Conservation (phyloP, 2,888 invertebrate species). For the Apamea crenata region DNA sequence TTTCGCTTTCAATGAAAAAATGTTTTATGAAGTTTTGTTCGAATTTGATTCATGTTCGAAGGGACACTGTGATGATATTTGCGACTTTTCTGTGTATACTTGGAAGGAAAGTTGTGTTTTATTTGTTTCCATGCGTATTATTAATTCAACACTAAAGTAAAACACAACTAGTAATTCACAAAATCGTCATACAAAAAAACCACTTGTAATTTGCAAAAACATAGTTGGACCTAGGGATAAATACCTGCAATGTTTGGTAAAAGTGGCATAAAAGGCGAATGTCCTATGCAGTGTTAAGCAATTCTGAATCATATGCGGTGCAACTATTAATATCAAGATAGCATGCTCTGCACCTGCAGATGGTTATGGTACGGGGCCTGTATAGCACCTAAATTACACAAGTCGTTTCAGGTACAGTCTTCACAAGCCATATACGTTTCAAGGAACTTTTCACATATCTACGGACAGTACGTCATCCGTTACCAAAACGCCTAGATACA, state of each 20-base stretch:
- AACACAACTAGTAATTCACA: not conserved
- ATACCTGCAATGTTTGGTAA: not conserved
- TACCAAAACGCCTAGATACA: not conserved
- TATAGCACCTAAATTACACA: not conserved
- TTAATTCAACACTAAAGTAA: not conserved
- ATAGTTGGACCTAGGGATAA: not conserved
- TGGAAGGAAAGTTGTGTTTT: not conserved
- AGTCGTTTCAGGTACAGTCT: not conserved
- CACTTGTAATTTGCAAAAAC: not conserved
- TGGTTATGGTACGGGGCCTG: not conserved
- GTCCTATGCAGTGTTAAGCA: not conserved
- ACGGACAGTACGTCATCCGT: not conserved
- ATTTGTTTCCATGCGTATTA: not conserved
- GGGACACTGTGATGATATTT: slow-evolving; percentile 19
- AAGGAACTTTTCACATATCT: not conserved
- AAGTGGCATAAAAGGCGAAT: not conserved
- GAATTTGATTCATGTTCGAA: slow-evolving; percentile 19
- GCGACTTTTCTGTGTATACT: not conserved
- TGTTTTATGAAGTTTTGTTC: slow-evolving; percentile 21
- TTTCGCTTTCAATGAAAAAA: slow-evolving; percentile 42
- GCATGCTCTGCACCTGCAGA: not conserved
- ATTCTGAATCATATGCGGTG: not conserved
- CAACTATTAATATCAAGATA: not conserved
- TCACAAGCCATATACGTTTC: not conserved
- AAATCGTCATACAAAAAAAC: not conserved